Conservation (phyloP, 2,888 invertebrate genomes). For the Thera obeliscata region DNA sequence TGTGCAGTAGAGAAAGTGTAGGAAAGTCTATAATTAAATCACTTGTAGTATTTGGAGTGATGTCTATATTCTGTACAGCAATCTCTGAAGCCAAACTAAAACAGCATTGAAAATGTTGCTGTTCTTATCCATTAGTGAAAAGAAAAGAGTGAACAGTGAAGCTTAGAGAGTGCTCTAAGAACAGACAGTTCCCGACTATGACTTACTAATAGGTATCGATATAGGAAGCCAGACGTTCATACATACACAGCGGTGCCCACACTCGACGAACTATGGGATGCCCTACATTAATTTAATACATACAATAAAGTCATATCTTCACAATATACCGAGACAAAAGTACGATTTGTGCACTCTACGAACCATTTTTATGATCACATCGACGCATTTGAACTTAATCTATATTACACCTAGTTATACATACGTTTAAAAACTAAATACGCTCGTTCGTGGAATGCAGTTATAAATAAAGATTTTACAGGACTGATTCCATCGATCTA, state of each 20-base stretch:
- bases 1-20: constrained; percentile 64
- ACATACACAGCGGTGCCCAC: constrained; percentile 74
- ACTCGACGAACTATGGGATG: constrained; percentile 76
- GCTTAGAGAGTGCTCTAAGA: constrained; percentile 12
- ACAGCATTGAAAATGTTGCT: neutral
- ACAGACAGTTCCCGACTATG: constrained; percentile 62
- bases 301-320: constrained; percentile 32
- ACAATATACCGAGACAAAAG: constrained; percentile 57
- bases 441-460: constrained; percentile 81
- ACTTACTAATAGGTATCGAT: constrained; percentile 60
- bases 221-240: constrained; percentile 76
- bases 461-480: constrained; percentile 75
- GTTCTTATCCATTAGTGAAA: neutral
- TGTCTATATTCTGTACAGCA: neutral
- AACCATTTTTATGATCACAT: constrained; percentile 80
- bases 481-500: constrained; percentile 43
- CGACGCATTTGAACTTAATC: constrained; percentile 76
- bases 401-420: constrained; percentile 66
- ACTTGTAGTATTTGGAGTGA: constrained; percentile 66
- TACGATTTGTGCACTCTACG: constrained; percentile 81
- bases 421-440: constrained; percentile 69
- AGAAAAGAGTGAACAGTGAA: neutral
- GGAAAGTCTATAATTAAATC: constrained; percentile 61
- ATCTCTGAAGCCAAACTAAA: constrained; percentile 3
- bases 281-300: constrained; percentile 45